Conservation (phyloP, 2,888 invertebrate genomes). For the Scaptomyza tumidula region DNA sequence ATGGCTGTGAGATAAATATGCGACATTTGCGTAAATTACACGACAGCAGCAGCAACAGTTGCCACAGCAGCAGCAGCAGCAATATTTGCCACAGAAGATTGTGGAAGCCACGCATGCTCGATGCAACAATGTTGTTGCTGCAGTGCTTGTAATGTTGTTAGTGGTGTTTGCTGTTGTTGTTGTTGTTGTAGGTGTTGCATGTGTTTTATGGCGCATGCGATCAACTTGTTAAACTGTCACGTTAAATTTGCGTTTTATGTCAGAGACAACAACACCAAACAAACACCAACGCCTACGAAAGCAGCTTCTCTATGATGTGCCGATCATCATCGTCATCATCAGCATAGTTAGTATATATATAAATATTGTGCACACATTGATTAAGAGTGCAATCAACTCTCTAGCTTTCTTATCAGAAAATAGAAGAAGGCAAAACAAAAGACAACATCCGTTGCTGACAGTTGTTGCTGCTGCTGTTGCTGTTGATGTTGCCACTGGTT, state of each 20-base stretch:
- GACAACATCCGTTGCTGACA: slow-evolving; percentile 67
- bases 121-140: slow-evolving; percentile 38
- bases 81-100: slow-evolving; percentile 41
- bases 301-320: slow-evolving; percentile 59
- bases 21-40: slow-evolving; percentile 81
- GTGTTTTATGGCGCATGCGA: slow-evolving; percentile 80
- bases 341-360: neutral
- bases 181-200: slow-evolving; percentile 77
- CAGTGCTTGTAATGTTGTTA: slow-evolving; percentile 27
- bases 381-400: slow-evolving; percentile 73
- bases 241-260: slow-evolving; percentile 80
- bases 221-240: slow-evolving; percentile 79
- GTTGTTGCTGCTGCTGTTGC: slow-evolving; percentile 34
- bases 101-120: slow-evolving; percentile 72
- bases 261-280: slow-evolving; percentile 41
- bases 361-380: neutral
- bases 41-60: slow-evolving; percentile 62
- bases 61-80: slow-evolving; percentile 26
- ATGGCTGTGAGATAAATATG: slow-evolving; percentile 77
- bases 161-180: slow-evolving; percentile 27
- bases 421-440: slow-evolving; percentile 42
- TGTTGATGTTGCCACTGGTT: slow-evolving; percentile 34
- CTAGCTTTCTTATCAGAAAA: slow-evolving; percentile 61
- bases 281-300: slow-evolving; percentile 21
- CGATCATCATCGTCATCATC: slow-evolving; percentile 26